Evolutionary conservation across 2,888 invertebrate species (phyloP).

Genomic region (Reticulitermes lucifugus): DNA sequence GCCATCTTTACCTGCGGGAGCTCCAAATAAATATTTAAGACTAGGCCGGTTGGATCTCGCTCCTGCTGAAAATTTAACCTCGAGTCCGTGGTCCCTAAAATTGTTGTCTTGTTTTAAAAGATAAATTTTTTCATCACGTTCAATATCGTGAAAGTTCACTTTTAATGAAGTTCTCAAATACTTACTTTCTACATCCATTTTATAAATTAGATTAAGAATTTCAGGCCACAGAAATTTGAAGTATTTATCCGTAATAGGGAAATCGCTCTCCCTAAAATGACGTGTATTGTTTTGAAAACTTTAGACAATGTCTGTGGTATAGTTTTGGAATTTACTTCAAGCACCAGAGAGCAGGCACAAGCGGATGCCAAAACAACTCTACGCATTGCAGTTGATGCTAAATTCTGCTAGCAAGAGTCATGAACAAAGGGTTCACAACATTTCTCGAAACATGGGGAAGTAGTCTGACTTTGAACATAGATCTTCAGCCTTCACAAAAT

Average conservation of each 20-base stretch:
- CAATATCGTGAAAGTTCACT: too few relatives aligned
- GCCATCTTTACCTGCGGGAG: too few relatives aligned
- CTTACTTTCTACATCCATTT: too few relatives aligned
- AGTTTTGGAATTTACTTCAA: neutral
- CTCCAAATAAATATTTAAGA: too few relatives aligned
- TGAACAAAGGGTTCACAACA: neutral
- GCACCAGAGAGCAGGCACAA: neutral
- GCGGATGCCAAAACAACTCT: slow-evolving; percentile 6
- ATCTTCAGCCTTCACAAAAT: slow-evolving; percentile 19
- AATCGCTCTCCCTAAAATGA: neutral
- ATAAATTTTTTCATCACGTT: too few relatives aligned
- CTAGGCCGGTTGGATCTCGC: too few relatives aligned
- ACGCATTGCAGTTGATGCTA: neutral
- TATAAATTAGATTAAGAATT: too few relatives aligned
- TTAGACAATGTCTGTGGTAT: slow-evolving; percentile 6
- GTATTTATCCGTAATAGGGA: neutral
- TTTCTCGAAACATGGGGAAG: neutral
- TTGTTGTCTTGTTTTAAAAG: too few relatives aligned
- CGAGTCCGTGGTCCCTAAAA: too few relatives aligned
- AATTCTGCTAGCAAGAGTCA: neutral
- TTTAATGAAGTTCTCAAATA: too few relatives aligned
- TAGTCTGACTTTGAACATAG: slow-evolving; percentile 20
- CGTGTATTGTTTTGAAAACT: slow-evolving; percentile 16
- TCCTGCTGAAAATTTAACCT: too few relatives aligned
- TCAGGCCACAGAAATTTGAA: too few relatives aligned